phyloP scores from a whole-genome alignment of 1,140 invertebrate genomes.

The Monomorium pharaonis region DNA sequence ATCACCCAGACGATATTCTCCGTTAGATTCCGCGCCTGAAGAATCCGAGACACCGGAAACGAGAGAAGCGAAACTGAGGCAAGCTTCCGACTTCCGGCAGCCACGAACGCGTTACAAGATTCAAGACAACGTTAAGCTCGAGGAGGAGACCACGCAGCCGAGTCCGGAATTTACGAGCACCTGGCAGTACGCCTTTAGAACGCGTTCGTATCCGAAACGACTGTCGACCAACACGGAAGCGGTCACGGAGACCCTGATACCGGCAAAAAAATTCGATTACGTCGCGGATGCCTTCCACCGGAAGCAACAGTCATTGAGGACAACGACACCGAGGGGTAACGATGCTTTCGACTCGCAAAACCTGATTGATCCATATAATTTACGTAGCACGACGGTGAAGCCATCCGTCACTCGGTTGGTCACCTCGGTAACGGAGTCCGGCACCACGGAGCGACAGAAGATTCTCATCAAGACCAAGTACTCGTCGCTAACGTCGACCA shows the following conservation, averaged over 20 bases:
- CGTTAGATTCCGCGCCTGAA: slow-evolving; percentile 56
- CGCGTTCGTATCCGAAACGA: slow-evolving; percentile 75
- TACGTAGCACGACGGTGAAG: slow-evolving; percentile 72
- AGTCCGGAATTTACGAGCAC: slow-evolving; percentile 57
- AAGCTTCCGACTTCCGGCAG: slow-evolving; percentile 65
- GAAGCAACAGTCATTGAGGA: slow-evolving; percentile 79
- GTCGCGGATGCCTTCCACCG: slow-evolving; percentile 79
- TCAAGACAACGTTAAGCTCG: neutral
- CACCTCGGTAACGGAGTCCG: slow-evolving; percentile 84
- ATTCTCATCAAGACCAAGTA: slow-evolving; percentile 84
- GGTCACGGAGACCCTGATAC: slow-evolving; percentile 81
- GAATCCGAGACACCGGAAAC: slow-evolving; percentile 53
- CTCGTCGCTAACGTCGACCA: slow-evolving; percentile 79
- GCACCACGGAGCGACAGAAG: slow-evolving; percentile 83
- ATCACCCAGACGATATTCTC: neutral
- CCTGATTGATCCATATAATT: slow-evolving; percentile 66
- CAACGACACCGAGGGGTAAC: slow-evolving; percentile 29
- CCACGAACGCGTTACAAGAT: slow-evolving; percentile 70
- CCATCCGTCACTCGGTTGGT: slow-evolving; percentile 83
- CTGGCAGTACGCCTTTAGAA: slow-evolving; percentile 68
- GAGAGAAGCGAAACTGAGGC: slow-evolving; percentile 4
- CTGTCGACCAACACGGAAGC: slow-evolving; percentile 73
- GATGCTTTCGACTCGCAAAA: slow-evolving; percentile 59
- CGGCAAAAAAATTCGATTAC: slow-evolving; percentile 82
- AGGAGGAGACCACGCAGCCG: slow-evolving; percentile 49